phyloP scores from a whole-genome alignment of 2,888 invertebrate species.

The Hemistola chrysoprasaria region DNA sequence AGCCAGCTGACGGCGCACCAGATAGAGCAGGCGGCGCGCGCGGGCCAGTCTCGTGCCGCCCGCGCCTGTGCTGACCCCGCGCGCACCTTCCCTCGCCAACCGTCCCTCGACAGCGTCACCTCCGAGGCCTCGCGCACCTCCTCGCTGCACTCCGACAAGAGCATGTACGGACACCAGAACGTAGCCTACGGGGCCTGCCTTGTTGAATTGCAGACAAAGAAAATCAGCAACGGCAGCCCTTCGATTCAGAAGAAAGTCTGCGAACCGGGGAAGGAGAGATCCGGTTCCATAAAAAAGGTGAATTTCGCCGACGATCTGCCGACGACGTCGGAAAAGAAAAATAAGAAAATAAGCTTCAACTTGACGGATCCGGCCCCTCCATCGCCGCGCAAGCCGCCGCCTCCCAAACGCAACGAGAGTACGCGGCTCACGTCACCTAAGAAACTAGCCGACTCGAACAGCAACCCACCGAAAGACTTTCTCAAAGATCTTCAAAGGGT shows the following conservation, averaged over 20 bases:
- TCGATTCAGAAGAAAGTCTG: constrained; percentile 58
- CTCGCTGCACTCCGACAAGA: constrained; percentile 67
- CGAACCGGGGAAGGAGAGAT: constrained; percentile 70
- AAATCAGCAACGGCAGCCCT: constrained; percentile 64
- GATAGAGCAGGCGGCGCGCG: constrained; percentile 57
- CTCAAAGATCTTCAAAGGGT: constrained; percentile 94
- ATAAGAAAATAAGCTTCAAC: constrained; percentile 86
- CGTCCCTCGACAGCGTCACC: constrained; percentile 79
- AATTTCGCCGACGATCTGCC: constrained; percentile 84
- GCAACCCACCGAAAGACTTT: constrained; percentile 91
- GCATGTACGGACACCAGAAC: constrained; percentile 57
- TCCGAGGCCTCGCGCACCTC: constrained; percentile 75
- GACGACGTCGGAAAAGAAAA: constrained; percentile 76
- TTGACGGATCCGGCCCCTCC: constrained; percentile 77
- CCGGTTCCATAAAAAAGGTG: constrained; percentile 76
- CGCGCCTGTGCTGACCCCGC: constrained; percentile 59
- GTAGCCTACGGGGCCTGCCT: constrained; percentile 77
- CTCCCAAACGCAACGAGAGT: constrained; percentile 89
- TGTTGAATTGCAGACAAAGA: constrained; percentile 81
- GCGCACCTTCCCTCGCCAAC: constrained; percentile 77
- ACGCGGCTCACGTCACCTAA: constrained; percentile 89
- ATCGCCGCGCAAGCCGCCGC: constrained; percentile 86
- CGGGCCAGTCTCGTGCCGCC: constrained; percentile 62
- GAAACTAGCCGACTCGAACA: constrained; percentile 86
- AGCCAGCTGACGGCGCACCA: constrained; percentile 65